Evolutionary conservation across 2,113 vertebrate species (phyloP).

Genomic region (Lycocorax pyrrhopterus): DNA sequence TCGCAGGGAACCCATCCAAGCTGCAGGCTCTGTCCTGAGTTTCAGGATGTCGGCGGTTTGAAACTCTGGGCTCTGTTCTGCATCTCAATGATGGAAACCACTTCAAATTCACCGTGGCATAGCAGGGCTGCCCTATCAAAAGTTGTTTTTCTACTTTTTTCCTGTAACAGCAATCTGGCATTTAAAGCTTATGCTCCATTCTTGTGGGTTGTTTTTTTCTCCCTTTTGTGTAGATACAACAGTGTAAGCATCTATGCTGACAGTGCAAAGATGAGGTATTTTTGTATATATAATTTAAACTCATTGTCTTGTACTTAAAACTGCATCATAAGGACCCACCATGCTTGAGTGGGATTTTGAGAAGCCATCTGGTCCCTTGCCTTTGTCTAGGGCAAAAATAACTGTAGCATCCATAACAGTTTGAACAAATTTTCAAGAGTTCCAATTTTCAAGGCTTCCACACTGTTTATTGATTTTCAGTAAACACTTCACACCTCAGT

Average conservation of each 20-base stretch:
- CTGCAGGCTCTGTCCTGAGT: conserved; percentile 2
- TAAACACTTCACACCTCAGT: background rate
- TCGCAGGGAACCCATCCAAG: background rate
- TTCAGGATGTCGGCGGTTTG: conserved; percentile 47
- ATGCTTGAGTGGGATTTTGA: background rate
- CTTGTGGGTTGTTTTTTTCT: background rate
- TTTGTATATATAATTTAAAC: background rate
- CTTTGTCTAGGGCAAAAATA: background rate
- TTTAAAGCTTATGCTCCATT: background rate
- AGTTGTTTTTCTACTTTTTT: conserved; percentile 20
- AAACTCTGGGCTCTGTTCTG: background rate
- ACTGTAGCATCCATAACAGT: background rate
- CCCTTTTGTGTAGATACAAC: background rate
- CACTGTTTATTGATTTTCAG: background rate
- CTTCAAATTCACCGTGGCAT: conserved; percentile 42
- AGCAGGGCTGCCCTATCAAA: background rate
- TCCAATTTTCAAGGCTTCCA: background rate
- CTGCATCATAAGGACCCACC: background rate
- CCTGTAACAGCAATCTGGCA: background rate
- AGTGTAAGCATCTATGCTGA: background rate
- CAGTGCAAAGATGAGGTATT: background rate
- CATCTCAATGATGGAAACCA: conserved; percentile 45
- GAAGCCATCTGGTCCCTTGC: background rate
- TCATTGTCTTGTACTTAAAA: background rate
- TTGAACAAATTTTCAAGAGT: background rate